These are phyloP conservation scores for Julus scandinavius DNA, from an alignment of 2,888 invertebrate genomes.

Conservation along the genomic window DNA sequence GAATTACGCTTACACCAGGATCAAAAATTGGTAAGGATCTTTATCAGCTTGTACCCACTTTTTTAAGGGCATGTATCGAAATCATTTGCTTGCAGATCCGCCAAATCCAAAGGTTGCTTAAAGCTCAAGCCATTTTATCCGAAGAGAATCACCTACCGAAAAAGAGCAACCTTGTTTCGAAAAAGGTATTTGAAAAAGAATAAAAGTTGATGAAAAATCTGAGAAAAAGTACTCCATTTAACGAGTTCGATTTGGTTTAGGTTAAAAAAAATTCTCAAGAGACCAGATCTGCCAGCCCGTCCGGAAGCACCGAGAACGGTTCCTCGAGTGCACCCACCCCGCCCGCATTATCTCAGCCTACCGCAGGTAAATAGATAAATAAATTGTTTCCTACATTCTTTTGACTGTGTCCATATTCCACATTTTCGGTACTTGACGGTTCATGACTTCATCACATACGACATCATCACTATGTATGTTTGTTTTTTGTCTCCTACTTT, in stretches of 20 bases:
- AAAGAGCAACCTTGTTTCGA: conserved; percentile 26
- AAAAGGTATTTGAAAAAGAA: not conserved
- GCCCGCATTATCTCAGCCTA: not conserved
- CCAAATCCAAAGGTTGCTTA: conserved; percentile 49
- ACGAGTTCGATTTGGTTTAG: conserved; percentile 16
- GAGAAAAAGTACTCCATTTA: not conserved
- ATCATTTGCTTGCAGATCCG: conserved; percentile 17
- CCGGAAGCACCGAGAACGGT: conserved; percentile 54
- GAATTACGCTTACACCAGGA: conserved; percentile 49
- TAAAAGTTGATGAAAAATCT: not conserved
- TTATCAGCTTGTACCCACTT: not conserved
- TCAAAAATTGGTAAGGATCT: conserved; percentile 44
- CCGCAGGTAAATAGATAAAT: not conserved
- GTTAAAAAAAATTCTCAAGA: not conserved
- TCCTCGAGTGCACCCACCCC: conserved; percentile 17
- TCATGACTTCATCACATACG: not conserved
- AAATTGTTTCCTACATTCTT: not conserved
- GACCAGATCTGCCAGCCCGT: conserved; percentile 51
- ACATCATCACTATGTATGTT: not conserved
- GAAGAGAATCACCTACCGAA: conserved; percentile 6
- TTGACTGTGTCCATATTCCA: not conserved
- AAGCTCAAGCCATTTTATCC: conserved; percentile 50
- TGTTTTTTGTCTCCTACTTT: conserved; percentile 31
- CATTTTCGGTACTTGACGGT: not conserved
- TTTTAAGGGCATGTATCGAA: not conserved